Conservation (phyloP, 2,888 invertebrate species). For the Caenorhabditis sp. region DNA sequence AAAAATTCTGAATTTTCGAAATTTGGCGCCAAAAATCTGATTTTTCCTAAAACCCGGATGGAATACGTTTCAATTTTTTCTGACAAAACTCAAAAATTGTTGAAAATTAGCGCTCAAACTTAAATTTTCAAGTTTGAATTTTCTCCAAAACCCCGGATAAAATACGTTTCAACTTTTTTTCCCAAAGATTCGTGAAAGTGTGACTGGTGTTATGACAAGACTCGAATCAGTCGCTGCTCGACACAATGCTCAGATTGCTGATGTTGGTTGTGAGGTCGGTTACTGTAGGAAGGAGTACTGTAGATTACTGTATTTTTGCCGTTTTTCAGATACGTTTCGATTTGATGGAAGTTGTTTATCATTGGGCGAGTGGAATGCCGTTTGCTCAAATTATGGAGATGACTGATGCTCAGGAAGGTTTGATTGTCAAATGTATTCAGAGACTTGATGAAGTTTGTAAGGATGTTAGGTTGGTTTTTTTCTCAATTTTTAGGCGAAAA, state of each 20-base stretch:
- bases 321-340: slow-evolving; percentile 81
- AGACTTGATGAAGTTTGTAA: slow-evolving; percentile 89
- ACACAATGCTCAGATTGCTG: slow-evolving; percentile 21
- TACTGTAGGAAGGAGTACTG: not conserved
- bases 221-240: slow-evolving; percentile 34
- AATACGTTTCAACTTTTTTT: slow-evolving; percentile 1
- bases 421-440: slow-evolving; percentile 95
- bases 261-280: slow-evolving; percentile 28
- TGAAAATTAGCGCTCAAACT: too few relatives aligned
- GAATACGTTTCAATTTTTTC: too few relatives aligned
- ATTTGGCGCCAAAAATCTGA: too few relatives aligned
- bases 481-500: not conserved
- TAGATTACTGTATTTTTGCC: not conserved
- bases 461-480: slow-evolving; percentile 79
- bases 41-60: too few relatives aligned
- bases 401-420: slow-evolving; percentile 94
- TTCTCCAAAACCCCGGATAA: too few relatives aligned
- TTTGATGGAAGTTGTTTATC: slow-evolving; percentile 90
- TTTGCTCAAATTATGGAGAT: slow-evolving; percentile 91
- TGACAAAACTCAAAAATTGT: too few relatives aligned
- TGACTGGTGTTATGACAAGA: slow-evolving; percentile 67
- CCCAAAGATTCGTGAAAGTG: slow-evolving; percentile 25
- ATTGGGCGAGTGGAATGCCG: slow-evolving; percentile 91
- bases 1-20: too few relatives aligned
- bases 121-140: too few relatives aligned